Percentiles rank a stretch among this genome's conserved stretches.
phyloP scores from a whole-genome alignment of 2,888 invertebrate species.

The Orchesellides sinensis region DNA sequence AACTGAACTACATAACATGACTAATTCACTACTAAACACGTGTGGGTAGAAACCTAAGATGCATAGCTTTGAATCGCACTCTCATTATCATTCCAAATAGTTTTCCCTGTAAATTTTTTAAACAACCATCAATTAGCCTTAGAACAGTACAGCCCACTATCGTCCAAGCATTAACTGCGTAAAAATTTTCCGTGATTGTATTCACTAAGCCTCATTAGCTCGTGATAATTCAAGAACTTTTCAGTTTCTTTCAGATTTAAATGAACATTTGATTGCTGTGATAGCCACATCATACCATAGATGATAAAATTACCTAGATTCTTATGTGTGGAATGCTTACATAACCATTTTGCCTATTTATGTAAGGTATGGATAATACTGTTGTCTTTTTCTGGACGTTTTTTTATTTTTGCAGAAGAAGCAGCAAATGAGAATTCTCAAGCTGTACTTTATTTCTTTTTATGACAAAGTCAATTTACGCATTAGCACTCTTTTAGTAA shows the following conservation, averaged over 20 bases:
- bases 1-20: not conserved
- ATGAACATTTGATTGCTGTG: constrained; percentile 52
- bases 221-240: constrained; percentile 28
- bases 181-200: constrained; percentile 31
- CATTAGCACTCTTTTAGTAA: constrained; percentile 34
- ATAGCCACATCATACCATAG: constrained; percentile 19
- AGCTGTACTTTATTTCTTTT: not conserved
- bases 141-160: constrained; percentile 26
- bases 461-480: constrained; percentile 37
- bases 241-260: constrained; percentile 48
- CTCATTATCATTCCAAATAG: not conserved
- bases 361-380: not conserved
- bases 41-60: constrained; percentile 19
- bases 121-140: constrained; percentile 57
- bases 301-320: too few relatives aligned
- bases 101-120: constrained; percentile 16
- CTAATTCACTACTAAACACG: not conserved
- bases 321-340: not conserved
- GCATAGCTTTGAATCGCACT: not conserved
- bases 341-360: not conserved
- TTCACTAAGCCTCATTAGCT: constrained; percentile 44
- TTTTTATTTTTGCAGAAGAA: not conserved
- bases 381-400: not conserved
- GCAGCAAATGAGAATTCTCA: not conserved
- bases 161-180: constrained; percentile 7